Conservation (phyloP, 2,113 vertebrate genomes). For the Melanotaenia duboulayi region DNA sequence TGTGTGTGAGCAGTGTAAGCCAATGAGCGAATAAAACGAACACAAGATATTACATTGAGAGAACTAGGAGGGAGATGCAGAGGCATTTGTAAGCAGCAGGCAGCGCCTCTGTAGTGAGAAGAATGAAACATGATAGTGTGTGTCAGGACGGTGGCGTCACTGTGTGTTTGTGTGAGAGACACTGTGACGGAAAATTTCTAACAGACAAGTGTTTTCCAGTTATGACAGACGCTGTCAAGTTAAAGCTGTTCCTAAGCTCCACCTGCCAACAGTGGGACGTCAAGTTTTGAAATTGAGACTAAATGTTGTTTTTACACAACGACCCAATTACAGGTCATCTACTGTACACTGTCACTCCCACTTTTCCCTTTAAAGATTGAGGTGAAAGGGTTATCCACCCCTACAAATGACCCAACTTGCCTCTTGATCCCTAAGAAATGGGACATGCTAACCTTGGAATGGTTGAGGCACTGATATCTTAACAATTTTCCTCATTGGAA, state of each 20-base stretch:
- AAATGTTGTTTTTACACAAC: background rate
- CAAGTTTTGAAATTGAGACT: background rate
- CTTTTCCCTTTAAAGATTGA: background rate
- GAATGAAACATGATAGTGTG: slow-evolving; percentile 49
- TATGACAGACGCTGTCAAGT: slow-evolving; percentile 46
- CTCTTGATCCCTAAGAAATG: too few relatives aligned
- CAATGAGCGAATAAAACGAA: slow-evolving; percentile 35
- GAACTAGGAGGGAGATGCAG: slow-evolving; percentile 30
- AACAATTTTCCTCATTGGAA: too few relatives aligned
- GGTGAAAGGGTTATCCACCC: too few relatives aligned
- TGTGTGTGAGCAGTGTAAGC: slow-evolving; percentile 9
- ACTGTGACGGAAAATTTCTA: slow-evolving; percentile 26
- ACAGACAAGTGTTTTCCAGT: slow-evolving; percentile 27
- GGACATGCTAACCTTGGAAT: too few relatives aligned
- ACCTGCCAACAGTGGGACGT: slow-evolving; percentile 12
- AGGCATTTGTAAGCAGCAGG: slow-evolving; percentile 46
- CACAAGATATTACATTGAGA: slow-evolving; percentile 31
- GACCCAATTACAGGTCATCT: too few relatives aligned
- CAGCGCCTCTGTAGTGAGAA: slow-evolving; percentile 32
- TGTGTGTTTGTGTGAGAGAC: background rate
- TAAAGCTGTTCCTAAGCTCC: slow-evolving; percentile 48
- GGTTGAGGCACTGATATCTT: too few relatives aligned
- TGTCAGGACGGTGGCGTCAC: slow-evolving; percentile 25
- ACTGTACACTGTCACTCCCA: too few relatives aligned
- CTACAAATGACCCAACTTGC: too few relatives aligned